Conservation (phyloP, 1,140 invertebrate genomes). For the Polypedilum vanderplanki region DNA sequence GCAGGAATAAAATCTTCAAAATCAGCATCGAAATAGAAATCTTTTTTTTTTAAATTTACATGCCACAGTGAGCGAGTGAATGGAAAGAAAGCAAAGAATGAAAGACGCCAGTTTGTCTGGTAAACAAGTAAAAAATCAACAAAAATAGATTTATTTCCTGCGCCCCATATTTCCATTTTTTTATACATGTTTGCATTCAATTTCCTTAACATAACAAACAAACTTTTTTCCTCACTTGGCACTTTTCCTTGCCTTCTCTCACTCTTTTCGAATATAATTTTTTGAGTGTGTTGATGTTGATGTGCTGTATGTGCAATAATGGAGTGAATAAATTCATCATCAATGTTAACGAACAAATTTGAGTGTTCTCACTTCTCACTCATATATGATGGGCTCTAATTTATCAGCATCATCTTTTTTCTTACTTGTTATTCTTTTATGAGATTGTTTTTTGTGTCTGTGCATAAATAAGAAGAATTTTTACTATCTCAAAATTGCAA, state of each 20-base stretch:
- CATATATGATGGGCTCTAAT: background rate
- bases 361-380: background rate
- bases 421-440: background rate
- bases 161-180: slow-evolving; percentile 4
- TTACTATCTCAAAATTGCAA: no score
- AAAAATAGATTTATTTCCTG: slow-evolving; percentile 19
- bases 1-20: no score
- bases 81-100: background rate
- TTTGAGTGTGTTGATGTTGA: background rate
- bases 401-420: background rate
- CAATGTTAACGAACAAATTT: background rate
- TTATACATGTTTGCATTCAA: slow-evolving; percentile 19
- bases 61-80: no score
- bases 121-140: slow-evolving; percentile 19
- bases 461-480: no score
- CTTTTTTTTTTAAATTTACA: no score
- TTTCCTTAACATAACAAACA: slow-evolving; percentile 19
- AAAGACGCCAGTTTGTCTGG: slow-evolving; percentile 4
- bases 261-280: background rate
- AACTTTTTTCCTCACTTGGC: slow-evolving; percentile 11
- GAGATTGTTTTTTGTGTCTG: background rate
- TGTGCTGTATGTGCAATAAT: slow-evolving; percentile 17
- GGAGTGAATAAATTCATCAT: background rate
- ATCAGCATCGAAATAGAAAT: no score
- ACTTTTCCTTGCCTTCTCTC: background rate